phyloP scores from a whole-genome alignment of 2,888 invertebrate genomes.

The Chloromyia formosa region DNA sequence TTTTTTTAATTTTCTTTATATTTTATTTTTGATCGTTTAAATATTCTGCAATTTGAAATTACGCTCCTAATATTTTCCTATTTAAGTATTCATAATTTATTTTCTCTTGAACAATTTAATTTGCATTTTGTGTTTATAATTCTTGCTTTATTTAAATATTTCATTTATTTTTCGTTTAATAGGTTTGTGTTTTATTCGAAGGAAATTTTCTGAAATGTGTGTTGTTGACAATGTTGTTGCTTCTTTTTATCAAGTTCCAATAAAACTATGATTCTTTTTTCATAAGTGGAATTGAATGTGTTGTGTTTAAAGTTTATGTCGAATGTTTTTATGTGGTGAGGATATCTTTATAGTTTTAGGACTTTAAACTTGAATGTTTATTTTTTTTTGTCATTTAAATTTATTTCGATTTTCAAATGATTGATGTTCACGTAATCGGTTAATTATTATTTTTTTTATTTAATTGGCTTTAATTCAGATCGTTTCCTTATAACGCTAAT shows the following conservation, averaged over 20 bases:
- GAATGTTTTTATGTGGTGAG: neutral
- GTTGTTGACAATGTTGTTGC: too few species aligned
- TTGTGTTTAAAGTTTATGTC: too few species aligned
- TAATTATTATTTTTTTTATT: neutral
- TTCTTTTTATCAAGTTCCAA: too few species aligned
- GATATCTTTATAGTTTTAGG: neutral
- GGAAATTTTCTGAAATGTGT: conserved; percentile 2
- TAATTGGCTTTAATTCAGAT: conserved; percentile 10
- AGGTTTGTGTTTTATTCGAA: neutral
- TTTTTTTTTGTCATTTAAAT: conserved; percentile 16
- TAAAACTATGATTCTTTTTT: neutral
- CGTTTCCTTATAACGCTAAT: conserved; percentile 21
- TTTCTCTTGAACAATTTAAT: conserved; percentile 28
- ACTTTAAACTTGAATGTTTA: conserved; percentile 7
- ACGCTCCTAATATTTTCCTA: too few species aligned
- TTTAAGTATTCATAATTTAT: conserved; percentile 3
- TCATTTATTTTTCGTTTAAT: conserved; percentile 4
- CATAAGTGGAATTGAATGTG: neutral
- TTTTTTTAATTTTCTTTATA: neutral
- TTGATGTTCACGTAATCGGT: neutral
- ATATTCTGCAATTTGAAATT: too few species aligned
- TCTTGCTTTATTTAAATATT: neutral
- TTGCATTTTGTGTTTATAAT: conserved; percentile 10
- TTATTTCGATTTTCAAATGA: conserved; percentile 16
- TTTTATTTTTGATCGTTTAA: conserved; percentile 21